Percentiles rank a stretch among this genome's conserved stretches.
These are phyloP conservation scores for Drosophila melanica DNA, from an alignment of 1,140 invertebrate genomes.

Conservation along the genomic window DNA sequence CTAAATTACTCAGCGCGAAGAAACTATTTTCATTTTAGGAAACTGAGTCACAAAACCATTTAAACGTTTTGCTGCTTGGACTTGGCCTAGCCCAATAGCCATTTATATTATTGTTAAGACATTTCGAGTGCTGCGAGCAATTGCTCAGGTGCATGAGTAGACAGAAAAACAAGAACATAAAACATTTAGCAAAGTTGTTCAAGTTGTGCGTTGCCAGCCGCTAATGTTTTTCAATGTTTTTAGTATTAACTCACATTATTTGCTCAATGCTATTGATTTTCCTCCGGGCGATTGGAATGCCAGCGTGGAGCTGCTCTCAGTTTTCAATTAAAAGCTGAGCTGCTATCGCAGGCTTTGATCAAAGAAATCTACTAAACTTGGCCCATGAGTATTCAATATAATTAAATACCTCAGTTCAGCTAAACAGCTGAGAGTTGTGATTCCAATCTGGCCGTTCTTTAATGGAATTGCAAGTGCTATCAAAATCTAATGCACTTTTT, in stretches of 20 bases:
- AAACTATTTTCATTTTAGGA: no score
- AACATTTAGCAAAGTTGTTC: conserved; percentile 17
- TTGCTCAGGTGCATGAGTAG: conserved; percentile 59
- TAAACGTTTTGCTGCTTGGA: neutral
- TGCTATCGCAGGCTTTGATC: conserved; percentile 3
- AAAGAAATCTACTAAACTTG: conserved; percentile 7
- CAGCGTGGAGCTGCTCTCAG: neutral
- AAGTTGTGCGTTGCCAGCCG: no score
- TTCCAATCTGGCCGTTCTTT: conserved; percentile 4
- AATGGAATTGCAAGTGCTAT: conserved; percentile 27
- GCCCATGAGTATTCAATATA: neutral
- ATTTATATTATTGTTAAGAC: conserved; percentile 26
- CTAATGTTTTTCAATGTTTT: conserved; percentile 24
- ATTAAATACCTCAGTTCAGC: conserved; percentile 1
- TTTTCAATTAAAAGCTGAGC: conserved; percentile 34
- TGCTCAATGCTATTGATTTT: conserved; percentile 25
- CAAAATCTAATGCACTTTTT: conserved; percentile 53
- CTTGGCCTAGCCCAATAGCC: conserved; percentile 22
- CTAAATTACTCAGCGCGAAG: neutral
- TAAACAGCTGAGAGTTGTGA: neutral
- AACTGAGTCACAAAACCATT: conserved; percentile 10
- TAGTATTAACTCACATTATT: conserved; percentile 34
- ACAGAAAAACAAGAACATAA: conserved; percentile 33
- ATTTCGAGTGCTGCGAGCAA: conserved; percentile 23
- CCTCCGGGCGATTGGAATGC: neutral